These are phyloP conservation scores for Sphaeridia pumilis DNA, from an alignment of 2,888 invertebrate genomes.

Conservation along the genomic window DNA sequence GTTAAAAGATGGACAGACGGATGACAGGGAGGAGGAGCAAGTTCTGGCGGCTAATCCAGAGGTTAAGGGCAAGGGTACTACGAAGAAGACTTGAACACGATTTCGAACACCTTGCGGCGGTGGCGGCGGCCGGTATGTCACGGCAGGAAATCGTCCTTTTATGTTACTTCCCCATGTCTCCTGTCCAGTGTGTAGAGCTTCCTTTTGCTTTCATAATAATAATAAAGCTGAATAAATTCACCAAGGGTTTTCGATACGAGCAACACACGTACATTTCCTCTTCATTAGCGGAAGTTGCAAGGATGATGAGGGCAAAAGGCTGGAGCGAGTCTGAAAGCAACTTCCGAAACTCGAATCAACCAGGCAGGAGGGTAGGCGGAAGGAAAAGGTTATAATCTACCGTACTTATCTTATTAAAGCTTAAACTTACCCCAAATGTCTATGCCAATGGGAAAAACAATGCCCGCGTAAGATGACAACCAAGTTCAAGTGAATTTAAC, in stretches of 20 bases:
- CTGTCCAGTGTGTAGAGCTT: not conserved
- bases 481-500: no score
- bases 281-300: no score
- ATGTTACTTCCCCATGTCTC: conserved; percentile 24
- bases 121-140: conserved; percentile 31
- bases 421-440: no score
- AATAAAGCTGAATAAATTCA: not conserved
- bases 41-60: not conserved
- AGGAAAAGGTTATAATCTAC: conserved; percentile 2
- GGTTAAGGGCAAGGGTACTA: not conserved
- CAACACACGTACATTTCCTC: not conserved
- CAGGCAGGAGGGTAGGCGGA: not conserved
- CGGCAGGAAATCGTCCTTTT: conserved; percentile 27
- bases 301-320: not conserved
- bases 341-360: not conserved
- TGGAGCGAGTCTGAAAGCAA: not conserved
- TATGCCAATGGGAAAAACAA: no score
- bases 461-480: no score
- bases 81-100: conserved; percentile 6
- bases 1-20: no score
- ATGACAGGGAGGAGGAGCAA: not conserved
- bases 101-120: conserved; percentile 31
- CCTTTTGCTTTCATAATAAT: not conserved
- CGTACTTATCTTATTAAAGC: conserved; percentile 1
- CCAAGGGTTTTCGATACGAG: not conserved